phyloP scores from a whole-genome alignment of 2,113 vertebrate genomes.

The Symphodus melops region DNA sequence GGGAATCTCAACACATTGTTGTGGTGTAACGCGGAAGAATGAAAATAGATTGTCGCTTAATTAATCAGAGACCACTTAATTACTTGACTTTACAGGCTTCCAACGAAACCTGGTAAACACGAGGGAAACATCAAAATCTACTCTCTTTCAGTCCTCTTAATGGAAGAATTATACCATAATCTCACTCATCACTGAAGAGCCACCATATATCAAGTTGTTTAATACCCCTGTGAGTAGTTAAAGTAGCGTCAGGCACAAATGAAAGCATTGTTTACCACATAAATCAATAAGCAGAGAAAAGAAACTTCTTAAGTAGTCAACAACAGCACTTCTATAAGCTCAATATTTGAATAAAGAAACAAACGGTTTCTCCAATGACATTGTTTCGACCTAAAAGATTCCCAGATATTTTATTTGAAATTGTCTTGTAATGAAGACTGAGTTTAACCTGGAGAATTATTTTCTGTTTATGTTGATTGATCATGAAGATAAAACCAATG shows the following conservation, averaged over 20 bases:
- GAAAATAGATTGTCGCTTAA: constrained; percentile 78
- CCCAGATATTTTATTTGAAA: neutral
- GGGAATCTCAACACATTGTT: constrained; percentile 76
- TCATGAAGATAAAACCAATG: no score
- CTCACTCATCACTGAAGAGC: constrained; percentile 36
- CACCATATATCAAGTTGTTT: constrained; percentile 29
- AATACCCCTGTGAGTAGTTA: neutral
- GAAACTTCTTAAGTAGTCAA: neutral
- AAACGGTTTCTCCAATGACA: neutral
- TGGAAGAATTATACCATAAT: constrained; percentile 48
- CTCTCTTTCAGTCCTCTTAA: constrained; percentile 39
- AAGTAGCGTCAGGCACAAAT: neutral
- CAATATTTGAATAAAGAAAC: neutral
- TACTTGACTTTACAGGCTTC: constrained; percentile 69
- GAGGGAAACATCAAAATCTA: constrained; percentile 55
- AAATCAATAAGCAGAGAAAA: neutral
- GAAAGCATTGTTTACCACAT: neutral
- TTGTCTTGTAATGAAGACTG: no score
- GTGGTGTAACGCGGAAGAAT: constrained; percentile 69
- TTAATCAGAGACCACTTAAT: constrained; percentile 80
- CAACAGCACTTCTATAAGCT: neutral
- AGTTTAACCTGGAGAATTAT: no score
- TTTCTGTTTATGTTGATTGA: no score
- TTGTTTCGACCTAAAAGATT: neutral
- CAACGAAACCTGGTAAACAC: constrained; percentile 58